Base-by-base conservation (phyloP, 2,797 vertebrate genomes). In the Petrocephalus sullivani region DNA sequence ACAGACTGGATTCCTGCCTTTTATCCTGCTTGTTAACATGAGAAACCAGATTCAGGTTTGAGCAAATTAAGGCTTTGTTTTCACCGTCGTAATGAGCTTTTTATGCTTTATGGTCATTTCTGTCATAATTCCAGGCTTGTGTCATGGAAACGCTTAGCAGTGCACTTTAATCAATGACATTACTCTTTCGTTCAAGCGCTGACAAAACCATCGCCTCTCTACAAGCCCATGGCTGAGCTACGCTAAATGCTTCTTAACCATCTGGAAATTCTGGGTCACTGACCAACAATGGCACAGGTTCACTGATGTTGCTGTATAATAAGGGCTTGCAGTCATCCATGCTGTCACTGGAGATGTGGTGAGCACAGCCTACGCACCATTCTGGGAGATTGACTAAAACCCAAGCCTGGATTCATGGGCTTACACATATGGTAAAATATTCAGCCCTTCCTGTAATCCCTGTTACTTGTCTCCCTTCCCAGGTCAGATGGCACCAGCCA, bases 241-340 rank as follows among this genome's bases (percentile, higher is more conserved):
- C 28, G 82, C 21, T 86, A 86, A 41, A 58, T n/a, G 28, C 56
- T 41, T 16, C 28, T 41, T 86, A 19, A 82, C 71, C 87, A 61
- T 57, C 53, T 49, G 33, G 33, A 21, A 82, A 57, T 84, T 16
- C 28, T 75, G 64, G 87, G 61, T 88, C 89, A 87, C 56, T 87
- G n/a, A 49, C 85, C 16, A 46, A 54, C 51, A 83, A 37, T 57
- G 3, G 87, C 2, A 51, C 67, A 16, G 16, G 46, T 12, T 67
- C 54, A 58, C 33, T 81, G 46, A 49, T 57, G 86, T 8, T 61
- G 14, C 82, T 1, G 23, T 86, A 71, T 89, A 54, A 90, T 88
- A 64, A 90, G 49, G 41, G 87, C 88, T 86, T 61, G 89, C 83
- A 81, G 75, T 90, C 90, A 90, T 81, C 88, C 87, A 91, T 94